Evolutionary conservation across 2,113 vertebrate genomes (phyloP), one percentile per base, ranked within the genome.

Genomic region (Pomatorhinus ruficollis): DNA sequence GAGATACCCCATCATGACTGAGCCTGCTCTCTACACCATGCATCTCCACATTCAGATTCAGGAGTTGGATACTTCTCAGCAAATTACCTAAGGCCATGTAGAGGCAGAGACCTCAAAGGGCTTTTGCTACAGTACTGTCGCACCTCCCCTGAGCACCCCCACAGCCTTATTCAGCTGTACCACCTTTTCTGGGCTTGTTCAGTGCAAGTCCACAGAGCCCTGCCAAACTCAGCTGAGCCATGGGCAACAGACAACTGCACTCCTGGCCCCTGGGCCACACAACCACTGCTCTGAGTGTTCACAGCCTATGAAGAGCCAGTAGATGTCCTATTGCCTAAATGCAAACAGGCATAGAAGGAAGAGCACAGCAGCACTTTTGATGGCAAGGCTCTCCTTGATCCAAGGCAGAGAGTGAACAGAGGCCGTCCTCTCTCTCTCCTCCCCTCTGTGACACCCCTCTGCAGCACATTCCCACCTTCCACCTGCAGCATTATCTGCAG

Each of bases 401-500:
- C 45, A 42, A 42, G 45, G 45, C 42, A 78, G 31, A 78, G 5
- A 49, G 16, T 14, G 20, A 79, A 45, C 20, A 79, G 42, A 42
- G 66, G 45, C 39, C 70, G n/a, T 57, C 56, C 22, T 31, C 9
- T 75, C 28, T 64, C 28, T 33, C 30, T 33, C 19, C 27, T 45
- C 7, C 8, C 39, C 53, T 2, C n/a, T 9, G 83, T 84, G 95
- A 78, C 49, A 2, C 28, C 21, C 3, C 39, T 25, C 42, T 44
- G 42, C 1, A 17, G 96, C 68, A 61, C 0, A 3, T 33, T 97
- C 50, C 71, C 80, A 52, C 94, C 95, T 19, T 65, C 66, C 21
- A 74, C 35, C 47, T 79, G 66, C 81, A 86, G 95, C 80, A 6
- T 19, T 82, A 23, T 97, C 89, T 83, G 97, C 82, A 18, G 25